Base-by-base conservation (phyloP, 2,888 invertebrate species). In the Lasius fuliginosus region DNA sequence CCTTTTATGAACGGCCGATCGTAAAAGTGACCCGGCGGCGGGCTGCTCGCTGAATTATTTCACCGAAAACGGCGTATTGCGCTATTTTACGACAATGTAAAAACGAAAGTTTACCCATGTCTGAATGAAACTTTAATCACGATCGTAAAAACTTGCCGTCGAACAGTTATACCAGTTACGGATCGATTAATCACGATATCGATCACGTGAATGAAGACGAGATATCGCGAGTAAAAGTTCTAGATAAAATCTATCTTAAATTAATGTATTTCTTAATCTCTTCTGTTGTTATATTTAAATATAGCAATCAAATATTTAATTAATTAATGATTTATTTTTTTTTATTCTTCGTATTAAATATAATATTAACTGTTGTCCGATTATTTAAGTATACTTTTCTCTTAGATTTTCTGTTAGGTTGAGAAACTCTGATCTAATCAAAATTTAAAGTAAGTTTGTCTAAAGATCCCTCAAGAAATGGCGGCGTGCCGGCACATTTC, bases 41-140 rank as follows among this genome's bases (percentile, higher is more conserved):
- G 56, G 42, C 65, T 46, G 56, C 56, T 71, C 65, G 83, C 75
- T 68, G 27, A 85, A 79, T 82, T 58, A 81, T 85, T 75, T 33
- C 36, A 27, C 40, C 81, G 33, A 82, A 75, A 71, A 82, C 60
- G 79, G 83, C 87, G 69, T 77, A 71, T 56, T 33, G 81, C 58
- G 65, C 58, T 56, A 67, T 83, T 89, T 87, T 89, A 89, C 40
- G 87, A 86, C 86, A 76, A 68, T 76, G 75, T 83, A 69, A 86
- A 82, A 62, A 27, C 58, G 68, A 64, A 69, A 49, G 60, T 62
- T 49, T 11, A 46, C 49, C 76, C 42, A n/a, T 23, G 60, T 1
- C 33, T 53, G 30, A 36, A 53, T 68, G 42, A 83, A 88, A 60
- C 69, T 81, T 83, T 88, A 83, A 87, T 88, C 71, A 53, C 71